Conservation (phyloP, 2,797 vertebrate genomes). For the Ataeniobius toweri region DNA sequence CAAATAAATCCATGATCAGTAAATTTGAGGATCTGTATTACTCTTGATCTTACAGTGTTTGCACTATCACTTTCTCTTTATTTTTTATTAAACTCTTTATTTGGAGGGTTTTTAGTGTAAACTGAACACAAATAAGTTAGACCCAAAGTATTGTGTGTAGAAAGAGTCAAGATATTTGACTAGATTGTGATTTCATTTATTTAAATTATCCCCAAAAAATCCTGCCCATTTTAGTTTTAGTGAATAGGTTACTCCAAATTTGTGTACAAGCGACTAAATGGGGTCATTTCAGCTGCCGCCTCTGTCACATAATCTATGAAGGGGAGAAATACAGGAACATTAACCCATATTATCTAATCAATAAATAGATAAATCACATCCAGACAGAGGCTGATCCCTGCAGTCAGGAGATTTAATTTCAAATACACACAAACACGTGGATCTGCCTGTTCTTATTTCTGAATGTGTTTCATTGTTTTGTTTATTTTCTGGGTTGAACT, state of each 20-base stretch:
- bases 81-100: not conserved
- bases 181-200: constrained; percentile 16
- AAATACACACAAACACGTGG: not conserved
- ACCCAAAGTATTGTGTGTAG: constrained; percentile 8
- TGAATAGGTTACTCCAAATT: constrained; percentile 21
- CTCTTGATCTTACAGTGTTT: constrained; percentile 13
- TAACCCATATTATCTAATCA: constrained; percentile 70
- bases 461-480: constrained; percentile 9
- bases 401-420: constrained; percentile 20
- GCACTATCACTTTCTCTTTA: not conserved
- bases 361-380: constrained; percentile 50
- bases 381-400: constrained; percentile 31
- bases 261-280: constrained; percentile 51
- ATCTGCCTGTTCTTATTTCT: not conserved
- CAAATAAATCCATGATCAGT: not conserved
- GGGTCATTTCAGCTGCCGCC: constrained; percentile 59
- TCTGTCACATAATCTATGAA: constrained; percentile 57
- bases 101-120: constrained; percentile 5
- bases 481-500: not conserved
- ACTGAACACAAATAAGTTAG: not conserved
- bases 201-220: no score
- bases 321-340: constrained; percentile 46
- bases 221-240: not conserved
- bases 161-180: constrained; percentile 26
- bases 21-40: not conserved